Base-by-base conservation (phyloP, 2,888 invertebrate species). In the Leucophenga maculata region DNA sequence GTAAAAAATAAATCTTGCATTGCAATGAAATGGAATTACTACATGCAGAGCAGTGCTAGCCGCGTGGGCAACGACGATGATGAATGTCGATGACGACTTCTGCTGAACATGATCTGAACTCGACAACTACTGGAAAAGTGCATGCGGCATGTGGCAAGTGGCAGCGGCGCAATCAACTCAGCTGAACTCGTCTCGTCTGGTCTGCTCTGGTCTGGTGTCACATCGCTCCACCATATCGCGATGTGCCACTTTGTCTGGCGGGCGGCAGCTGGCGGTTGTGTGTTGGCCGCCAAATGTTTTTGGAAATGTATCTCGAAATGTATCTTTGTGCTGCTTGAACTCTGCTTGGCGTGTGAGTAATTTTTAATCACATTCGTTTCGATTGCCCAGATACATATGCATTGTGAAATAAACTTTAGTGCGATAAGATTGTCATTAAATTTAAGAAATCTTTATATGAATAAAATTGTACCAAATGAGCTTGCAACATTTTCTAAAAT, bases 331-430 rank as follows among this genome's bases (percentile, higher is more conserved):
- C 31, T 9, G 14, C 13, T 14, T 55, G 55, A 55, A 20, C 22
- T 39, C 31, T 65, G 75, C 75, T 76, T 77, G 82, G 80, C 80
- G 73, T 39, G 39, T 75, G 84, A 74, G 69, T 73, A 74, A 74
- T 82, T 83, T 80, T 83, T 83, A 82, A 83, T 84, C 80, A 83
- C 80, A 82, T 83, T 83, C 84, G 82, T 73, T 79, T 82, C 80
- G 83, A 80, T 83, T 83, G 80, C 77, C 78, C 80, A 82, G 79
- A 83, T 80, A 76, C 39, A 39, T 39, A 11, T 39, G 39, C 73
- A 82, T 80, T 83, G 80, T 83, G 77, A 83, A 83, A 82, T 77
- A 71, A 73, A 74, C 80, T 8, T 39, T 11, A 39, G 3, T 39
- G 39, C 11, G 39, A 39, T 26, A 26, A 39, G 8, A 39, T 11